Base-by-base conservation (phyloP, 2,888 invertebrate species). In the Chrysolina americana region DNA sequence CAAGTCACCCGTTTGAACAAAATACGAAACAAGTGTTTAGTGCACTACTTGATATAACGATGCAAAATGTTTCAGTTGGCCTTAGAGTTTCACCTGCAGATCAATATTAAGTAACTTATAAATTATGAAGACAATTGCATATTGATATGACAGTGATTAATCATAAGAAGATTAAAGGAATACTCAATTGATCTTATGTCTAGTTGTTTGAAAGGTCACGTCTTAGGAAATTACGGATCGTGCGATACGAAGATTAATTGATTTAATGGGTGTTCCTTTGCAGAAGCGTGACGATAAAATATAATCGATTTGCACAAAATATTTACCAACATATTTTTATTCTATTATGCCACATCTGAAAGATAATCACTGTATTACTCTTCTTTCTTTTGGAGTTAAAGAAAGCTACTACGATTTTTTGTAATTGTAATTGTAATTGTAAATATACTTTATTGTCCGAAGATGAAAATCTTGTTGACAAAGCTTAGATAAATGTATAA, bases 91-190 rank as follows among this genome's bases (percentile, higher is more conserved):
- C 59, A 59, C 36, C 8, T 59, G 59, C n/a, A 19, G 11, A 11
- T 10, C 17, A 50, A 36, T 11, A 28, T 59, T 59, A 59, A 28
- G n/a, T 10, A 28, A 59, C n/a, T 13, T 36, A 59, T 59, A 59
- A 59, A 59, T 59, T 59, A 59, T 28, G 36, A 13, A 59, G 36
- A 59, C 23, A 36, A 59, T 59, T 59, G 59, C 50, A 66, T 50
- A 50, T 50, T 50, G 48, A 66, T 66, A 28, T 36, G 66, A 66
- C 48, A 66, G 66, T 48, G 50, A 66, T 66, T 66, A 66, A 66
- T 66, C 66, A 28, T 36, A 50, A 36, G 28, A 50, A 66, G 66
- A 59, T 59, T 36, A 59, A 36, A 59, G 36, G 59, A 59, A 59
- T 59, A 59, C 23, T 17, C 59, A 59, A 59, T 59, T 59, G 59